Evolutionary conservation across 2,888 invertebrate species (phyloP).

Genomic region (Machimus rusticus): DNA sequence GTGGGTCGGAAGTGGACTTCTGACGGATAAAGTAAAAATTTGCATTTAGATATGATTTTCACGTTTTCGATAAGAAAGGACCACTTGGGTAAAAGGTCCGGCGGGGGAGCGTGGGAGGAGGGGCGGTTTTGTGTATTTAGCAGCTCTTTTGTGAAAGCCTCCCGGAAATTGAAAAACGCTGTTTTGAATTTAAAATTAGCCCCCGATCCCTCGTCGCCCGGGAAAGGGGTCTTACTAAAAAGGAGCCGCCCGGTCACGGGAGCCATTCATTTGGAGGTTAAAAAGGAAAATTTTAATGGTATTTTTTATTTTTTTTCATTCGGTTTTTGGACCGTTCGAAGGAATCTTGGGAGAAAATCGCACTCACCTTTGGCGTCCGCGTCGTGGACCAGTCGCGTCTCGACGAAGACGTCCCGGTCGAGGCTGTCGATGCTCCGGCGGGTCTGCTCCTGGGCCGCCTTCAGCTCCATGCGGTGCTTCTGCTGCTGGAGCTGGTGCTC

Average conservation of each 20-base stretch:
- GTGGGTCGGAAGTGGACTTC: constrained; percentile 10
- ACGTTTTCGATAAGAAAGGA: background rate
- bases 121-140: constrained; percentile 24
- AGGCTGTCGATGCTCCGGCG: constrained; percentile 49
- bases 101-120: background rate
- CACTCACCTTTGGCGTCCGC: constrained; percentile 38
- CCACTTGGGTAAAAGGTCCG: background rate
- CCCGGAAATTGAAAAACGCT: constrained; percentile 48
- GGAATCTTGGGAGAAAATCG: background rate
- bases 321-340: background rate
- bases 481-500: constrained; percentile 62
- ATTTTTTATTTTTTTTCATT: background rate
- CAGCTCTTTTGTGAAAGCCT: constrained; percentile 20
- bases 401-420: background rate
- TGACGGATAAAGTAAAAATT: constrained; percentile 32
- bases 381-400: constrained; percentile 10
- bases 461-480: constrained; percentile 50
- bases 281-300: background rate
- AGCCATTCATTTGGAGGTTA: background rate
- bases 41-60: constrained; percentile 45
- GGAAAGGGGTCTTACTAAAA: background rate
- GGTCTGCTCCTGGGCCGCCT: constrained; percentile 52
- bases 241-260: background rate
- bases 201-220: background rate
- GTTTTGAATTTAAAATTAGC: constrained; percentile 48